These are phyloP conservation scores for Cyclophora punctaria DNA, from an alignment of 2,888 invertebrate genomes.

Conservation along the genomic window DNA sequence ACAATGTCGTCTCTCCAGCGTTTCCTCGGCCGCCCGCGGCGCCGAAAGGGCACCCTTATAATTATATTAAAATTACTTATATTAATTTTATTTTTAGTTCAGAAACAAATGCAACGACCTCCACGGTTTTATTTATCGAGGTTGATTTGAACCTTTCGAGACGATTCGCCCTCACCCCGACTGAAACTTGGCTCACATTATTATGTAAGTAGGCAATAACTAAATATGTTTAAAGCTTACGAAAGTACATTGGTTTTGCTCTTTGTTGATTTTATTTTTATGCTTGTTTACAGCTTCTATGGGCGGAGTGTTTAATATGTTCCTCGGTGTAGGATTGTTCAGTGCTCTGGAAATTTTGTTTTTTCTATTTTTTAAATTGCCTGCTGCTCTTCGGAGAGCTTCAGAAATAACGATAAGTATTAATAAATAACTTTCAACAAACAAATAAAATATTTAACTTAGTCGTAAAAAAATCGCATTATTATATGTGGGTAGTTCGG, in stretches of 20 bases:
- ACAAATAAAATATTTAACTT: too few relatives aligned
- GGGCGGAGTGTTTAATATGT: conserved; percentile 68
- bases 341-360: conserved; percentile 55
- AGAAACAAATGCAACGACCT: conserved; percentile 32
- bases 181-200: conserved; percentile 61
- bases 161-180: conserved; percentile 41
- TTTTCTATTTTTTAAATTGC: conserved; percentile 33
- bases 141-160: conserved; percentile 40
- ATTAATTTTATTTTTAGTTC: conserved; percentile 29
- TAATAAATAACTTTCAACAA: too few relatives aligned
- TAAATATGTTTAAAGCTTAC: too few relatives aligned
- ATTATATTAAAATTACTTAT: too few relatives aligned
- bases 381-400: conserved; percentile 24
- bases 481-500: too few relatives aligned
- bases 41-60: too few relatives aligned
- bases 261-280: too few relatives aligned
- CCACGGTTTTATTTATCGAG: conserved; percentile 37
- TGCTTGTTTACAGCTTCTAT: conserved; percentile 49
- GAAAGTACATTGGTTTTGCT: too few relatives aligned
- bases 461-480: too few relatives aligned
- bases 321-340: conserved; percentile 59
- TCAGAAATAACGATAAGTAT: conserved; percentile 15
- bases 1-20: too few relatives aligned
- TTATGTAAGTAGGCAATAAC: conserved; percentile 40
- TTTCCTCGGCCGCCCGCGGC: too few relatives aligned